Base-by-base conservation (phyloP, 92 coral and sea anemone species). In the Palythoa heliodiscus region DNA sequence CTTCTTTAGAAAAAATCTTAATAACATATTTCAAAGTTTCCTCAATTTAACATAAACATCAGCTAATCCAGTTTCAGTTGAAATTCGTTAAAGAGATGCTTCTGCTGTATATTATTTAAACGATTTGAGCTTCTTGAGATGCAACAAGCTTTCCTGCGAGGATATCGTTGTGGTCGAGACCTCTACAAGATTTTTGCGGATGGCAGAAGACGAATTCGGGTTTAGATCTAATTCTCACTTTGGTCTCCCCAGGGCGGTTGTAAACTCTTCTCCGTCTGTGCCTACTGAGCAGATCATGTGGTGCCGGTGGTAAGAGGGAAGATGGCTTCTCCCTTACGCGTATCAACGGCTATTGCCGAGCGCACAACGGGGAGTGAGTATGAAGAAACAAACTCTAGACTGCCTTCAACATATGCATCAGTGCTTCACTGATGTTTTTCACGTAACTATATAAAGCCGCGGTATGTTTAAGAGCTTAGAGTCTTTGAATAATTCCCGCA, bases 161-260 rank as follows among this genome's bases (percentile, higher is more conserved):
- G 61, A 55, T n/a, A 55, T 55, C 17, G 61, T 55, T 55, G 19
- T 13, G 13, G 61, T 55, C 19, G 13, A 55, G 61, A 55, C 61
- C 50, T 8, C 7, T 29, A 5, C 71, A 67, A n/a, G 71, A 67
- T 24, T 20, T 67, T 67, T 11, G 5, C 17, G 91, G 91, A 82
- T 87, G 95, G 82, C 72, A 92, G 37, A 70, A 90, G 2, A 92
- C 92, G 15, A 20, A 15, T 70, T 92, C 91, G 5, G 82, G 68
- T 11, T 52, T 74, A 8, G 58, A 48, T 48, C 58, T 43, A 5
- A 86, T 86, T 47, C 84, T 40, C 16, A 86, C 77, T 38, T 86
- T 77, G 13, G 84, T 64, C 70, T 77, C 77, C 39, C 89, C 83
- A 13, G 47, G 76, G 37, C 84, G 76, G 17, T 39, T 86, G 69